Conservation (phyloP, 2,113 vertebrate species). For the Microcebus lehilahytsara region DNA sequence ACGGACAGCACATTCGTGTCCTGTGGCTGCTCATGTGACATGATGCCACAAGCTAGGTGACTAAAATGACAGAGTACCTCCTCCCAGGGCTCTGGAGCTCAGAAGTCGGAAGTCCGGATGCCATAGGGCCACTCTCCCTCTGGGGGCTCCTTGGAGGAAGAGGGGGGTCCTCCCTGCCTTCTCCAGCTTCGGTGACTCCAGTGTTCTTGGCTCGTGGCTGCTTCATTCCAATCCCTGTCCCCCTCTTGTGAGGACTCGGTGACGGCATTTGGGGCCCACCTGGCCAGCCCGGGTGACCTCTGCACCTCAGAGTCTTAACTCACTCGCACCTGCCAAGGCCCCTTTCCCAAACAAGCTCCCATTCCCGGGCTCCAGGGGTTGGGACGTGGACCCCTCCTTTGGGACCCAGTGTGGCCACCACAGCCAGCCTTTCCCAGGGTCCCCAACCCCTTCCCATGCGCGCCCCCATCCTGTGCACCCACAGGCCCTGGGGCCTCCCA, state of each 20-base stretch:
- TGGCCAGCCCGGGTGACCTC: fast-evolving
- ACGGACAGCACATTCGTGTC: not conserved
- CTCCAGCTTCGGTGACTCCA: not conserved
- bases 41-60: fast-evolving
- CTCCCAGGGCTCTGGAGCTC: fast-evolving
- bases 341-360: not conserved
- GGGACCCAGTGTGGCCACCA: fast-evolving
- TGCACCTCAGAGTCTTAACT: not conserved
- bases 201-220: fast-evolving
- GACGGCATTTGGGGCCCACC: fast-evolving
- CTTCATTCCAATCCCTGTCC: fast-evolving
- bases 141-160: fast-evolving
- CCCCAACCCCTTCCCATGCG: fast-evolving
- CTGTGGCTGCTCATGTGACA: no score
- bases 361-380: not conserved
- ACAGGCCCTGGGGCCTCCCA: not conserved
- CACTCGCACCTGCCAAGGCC: not conserved
- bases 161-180: no score
- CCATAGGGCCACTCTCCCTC: fast-evolving
- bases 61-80: fast-evolving
- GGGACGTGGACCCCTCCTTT: no score
- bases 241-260: fast-evolving
- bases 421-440: fast-evolving
- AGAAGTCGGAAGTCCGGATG: fast-evolving
- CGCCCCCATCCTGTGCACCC: fast-evolving